A percentile compares a stretch with the other conserved stretches of the same genome.
phyloP scores from a whole-genome alignment of 23 tunicate genomes.

The Styela plicata region DNA sequence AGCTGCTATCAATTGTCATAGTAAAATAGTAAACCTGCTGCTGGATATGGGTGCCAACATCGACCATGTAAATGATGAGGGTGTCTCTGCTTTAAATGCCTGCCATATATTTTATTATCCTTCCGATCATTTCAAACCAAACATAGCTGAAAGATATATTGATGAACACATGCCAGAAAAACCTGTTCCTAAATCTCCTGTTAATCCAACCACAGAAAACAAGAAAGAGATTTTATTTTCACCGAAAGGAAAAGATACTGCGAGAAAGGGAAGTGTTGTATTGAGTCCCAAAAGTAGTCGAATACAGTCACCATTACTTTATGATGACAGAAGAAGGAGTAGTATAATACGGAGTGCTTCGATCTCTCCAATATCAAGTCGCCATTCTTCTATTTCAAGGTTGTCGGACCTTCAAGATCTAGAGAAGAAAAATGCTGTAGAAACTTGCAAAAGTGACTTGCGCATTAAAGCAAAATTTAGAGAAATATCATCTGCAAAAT shows the following conservation, averaged over 20 bases:
- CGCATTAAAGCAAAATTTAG: constrained; percentile 17
- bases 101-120: constrained; percentile 88
- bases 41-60: constrained; percentile 88
- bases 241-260: not conserved
- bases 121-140: constrained; percentile 69
- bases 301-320: not conserved
- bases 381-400: not conserved
- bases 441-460: constrained; percentile 24
- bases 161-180: constrained; percentile 7
- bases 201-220: not conserved
- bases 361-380: not conserved
- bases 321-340: constrained; percentile 8
- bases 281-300: not conserved
- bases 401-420: not conserved
- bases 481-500: constrained; percentile 22
- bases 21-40: constrained; percentile 68
- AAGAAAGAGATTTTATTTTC: not conserved
- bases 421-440: constrained; percentile 13
- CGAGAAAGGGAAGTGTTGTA: not conserved
- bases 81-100: constrained; percentile 67
- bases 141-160: constrained; percentile 47
- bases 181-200: not conserved
- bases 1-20: constrained; percentile 83
- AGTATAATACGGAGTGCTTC: not conserved
- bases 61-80: constrained; percentile 87